Evolutionary conservation across 2,113 vertebrate genomes (phyloP), one percentile per base, ranked within the genome.

Genomic region (Chunga burmeisteri): DNA sequence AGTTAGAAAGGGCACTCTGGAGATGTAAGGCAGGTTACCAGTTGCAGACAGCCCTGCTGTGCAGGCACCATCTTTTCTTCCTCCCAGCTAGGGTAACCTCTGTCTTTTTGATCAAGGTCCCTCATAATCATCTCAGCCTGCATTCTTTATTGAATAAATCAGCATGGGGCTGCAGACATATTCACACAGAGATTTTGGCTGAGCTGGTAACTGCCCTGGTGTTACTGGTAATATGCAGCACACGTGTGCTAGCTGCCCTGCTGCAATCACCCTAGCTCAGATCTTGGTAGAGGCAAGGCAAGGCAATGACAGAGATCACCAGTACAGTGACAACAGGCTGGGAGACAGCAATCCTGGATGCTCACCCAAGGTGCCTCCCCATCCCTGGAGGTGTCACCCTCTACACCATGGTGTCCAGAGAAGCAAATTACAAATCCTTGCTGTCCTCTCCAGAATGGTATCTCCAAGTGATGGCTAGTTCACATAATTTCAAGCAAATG

Each of bases 11-110:
- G 70, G 52, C 89, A 56, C 42, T 29, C 40, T 19, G 59, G 93
- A 70, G 59, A 23, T 10, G 42, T 7, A 8, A 12, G 13, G 47
- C 38, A 58, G 44, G 86, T 67, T 59, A 42, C 74, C 80, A 58
- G 88, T 67, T 75, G 74, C 94, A 86, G 46, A 30, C 63, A 58
- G 67, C 82, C 88, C 80, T 47, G 93, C 91, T 91, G 81, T 16
- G 86, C 86, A 56, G 85, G 72, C 15, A 7, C 42, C 11, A 30
- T 47, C 86, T 88, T 70, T 26, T 50, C 87, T 26, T 30, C 91
- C 65, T 85, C 84, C n/a, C 42, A 55, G 27, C 38, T 11, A 32
- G 66, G 53, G 84, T 56, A 16, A 67, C 42, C 62, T 93, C 42
- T 20, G 78, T 53, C 91, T 25, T 21, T 26, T 40, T 84, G 56